Percentiles rank a stretch among this genome's conserved stretches.
Evolutionary conservation across 2,888 invertebrate genomes (phyloP).

Genomic region (Apotomis turbidana): DNA sequence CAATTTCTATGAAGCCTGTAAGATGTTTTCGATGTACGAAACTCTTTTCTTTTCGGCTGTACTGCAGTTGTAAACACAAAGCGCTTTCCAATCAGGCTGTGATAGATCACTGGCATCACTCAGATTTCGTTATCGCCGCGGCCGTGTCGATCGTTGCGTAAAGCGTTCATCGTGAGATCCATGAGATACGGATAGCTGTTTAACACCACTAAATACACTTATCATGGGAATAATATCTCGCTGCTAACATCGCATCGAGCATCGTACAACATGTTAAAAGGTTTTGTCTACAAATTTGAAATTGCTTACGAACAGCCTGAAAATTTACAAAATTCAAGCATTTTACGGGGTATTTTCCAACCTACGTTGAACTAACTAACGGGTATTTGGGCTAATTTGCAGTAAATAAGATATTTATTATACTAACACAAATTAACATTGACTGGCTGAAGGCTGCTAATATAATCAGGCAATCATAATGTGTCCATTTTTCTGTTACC

Average conservation of each 20-base stretch:
- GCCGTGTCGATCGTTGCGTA: slow-evolving; percentile 37
- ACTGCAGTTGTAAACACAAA: slow-evolving; percentile 46
- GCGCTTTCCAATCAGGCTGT: slow-evolving; percentile 46
- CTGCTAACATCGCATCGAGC: neutral
- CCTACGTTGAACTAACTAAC: no score
- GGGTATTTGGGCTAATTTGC: no score
- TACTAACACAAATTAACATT: no score
- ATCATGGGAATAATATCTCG: neutral
- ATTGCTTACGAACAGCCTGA: no score
- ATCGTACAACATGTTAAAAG: no score
- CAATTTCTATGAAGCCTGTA: neutral
- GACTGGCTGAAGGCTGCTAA: no score
- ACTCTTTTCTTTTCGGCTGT: slow-evolving; percentile 40
- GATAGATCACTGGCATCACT: slow-evolving; percentile 44
- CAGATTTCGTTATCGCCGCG: slow-evolving; percentile 42
- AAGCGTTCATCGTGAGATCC: slow-evolving; percentile 27
- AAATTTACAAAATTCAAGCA: no score
- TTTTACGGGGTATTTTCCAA: no score
- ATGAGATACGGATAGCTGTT: slow-evolving; percentile 28
- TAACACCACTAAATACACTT: slow-evolving; percentile 20
- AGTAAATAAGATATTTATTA: no score
- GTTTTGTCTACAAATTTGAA: no score
- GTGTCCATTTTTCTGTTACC: no score
- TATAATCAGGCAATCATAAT: no score
- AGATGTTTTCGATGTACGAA: neutral